Base-by-base conservation (phyloP, 1,140 invertebrate species). In the Scaptomyza hsui region DNA sequence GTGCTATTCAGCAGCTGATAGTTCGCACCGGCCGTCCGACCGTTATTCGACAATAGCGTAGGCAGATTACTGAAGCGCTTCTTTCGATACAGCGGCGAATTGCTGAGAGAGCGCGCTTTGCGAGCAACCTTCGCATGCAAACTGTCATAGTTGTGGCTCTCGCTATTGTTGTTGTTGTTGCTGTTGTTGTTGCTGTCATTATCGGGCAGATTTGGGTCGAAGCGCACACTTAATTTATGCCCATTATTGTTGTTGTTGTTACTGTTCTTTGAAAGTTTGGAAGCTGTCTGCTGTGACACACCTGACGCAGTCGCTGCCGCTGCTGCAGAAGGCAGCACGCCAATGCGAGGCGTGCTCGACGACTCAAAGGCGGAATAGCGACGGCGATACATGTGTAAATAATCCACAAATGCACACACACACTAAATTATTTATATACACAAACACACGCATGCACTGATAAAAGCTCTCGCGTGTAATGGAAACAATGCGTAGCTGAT, bases 281-380 rank as follows among this genome's bases (percentile, higher is more conserved):
- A 59, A 44, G 47, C 32, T 72, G 78, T 41, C 51, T 75, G 67
- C 41, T 68, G 65, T 55, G 65, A 41, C 37, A 51, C 55, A 45
- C 42, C 62, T 12, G 53, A 53, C 16, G 19, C 37, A 26, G 24
- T 13, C 26, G 52, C 51, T 19, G 29, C 37, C 3, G 35, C 45
- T 6, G 53, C 32, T 56, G 67, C 80, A n/a, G 79, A 62, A 57
- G 78, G 63, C 56, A 88, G 56, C 60, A 89, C 78, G 10, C 81
- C 88, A 49, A 89, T 64, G 49, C 83, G 83, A 60, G 89, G 89
- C n/a, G 89, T 56, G 53, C 89, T 75, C 47, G 78, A 45, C 47
- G 78, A 45, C 70, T 90, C 89, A 49, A 90, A 90, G 41, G 80
- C 72, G 44, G 89, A 90, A 77, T 90, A 90, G 13, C 89, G 89